Evolutionary conservation across 1,140 invertebrate species (phyloP).

Genomic region (Aethina tumida): DNA sequence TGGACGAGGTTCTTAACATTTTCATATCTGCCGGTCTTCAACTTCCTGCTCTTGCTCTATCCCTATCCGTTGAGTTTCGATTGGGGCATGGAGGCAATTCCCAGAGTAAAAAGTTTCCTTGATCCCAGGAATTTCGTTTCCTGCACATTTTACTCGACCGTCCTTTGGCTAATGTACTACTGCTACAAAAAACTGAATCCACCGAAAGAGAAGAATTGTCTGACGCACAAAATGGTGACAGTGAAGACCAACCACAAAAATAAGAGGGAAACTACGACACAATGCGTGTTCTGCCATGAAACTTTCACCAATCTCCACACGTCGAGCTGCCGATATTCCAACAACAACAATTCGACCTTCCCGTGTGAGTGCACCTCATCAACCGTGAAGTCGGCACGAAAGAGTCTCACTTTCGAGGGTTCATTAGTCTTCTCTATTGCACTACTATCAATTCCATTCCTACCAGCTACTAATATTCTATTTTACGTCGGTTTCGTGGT

Average conservation of each 20-base stretch:
- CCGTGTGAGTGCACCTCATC: conserved; percentile 18
- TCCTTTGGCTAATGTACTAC: too few relatives aligned
- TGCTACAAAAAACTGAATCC: too few relatives aligned
- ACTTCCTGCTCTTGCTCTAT: conserved; percentile 70
- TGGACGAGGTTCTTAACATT: conserved; percentile 74
- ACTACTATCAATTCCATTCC: conserved; percentile 79
- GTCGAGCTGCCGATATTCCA: conserved; percentile 41
- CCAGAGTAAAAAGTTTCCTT: conserved; percentile 58
- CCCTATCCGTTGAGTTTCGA: conserved; percentile 83
- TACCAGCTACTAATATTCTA: conserved; percentile 87
- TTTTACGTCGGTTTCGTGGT: conserved; percentile 97
- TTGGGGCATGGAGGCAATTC: conserved; percentile 92
- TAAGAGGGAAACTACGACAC: conserved; percentile 29
- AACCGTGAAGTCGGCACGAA: neutral
- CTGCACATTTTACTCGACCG: conserved; percentile 55
- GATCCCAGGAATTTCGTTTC: conserved; percentile 69
- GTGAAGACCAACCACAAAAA: conserved; percentile 1
- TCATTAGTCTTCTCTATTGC: conserved; percentile 54
- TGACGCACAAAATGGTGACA: neutral
- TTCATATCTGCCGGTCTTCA: conserved; percentile 77
- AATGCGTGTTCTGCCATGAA: conserved; percentile 43
- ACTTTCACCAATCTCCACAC: conserved; percentile 44
- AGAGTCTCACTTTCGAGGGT: conserved; percentile 30
- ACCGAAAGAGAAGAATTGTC: conserved; percentile 1
- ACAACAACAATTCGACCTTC: conserved; percentile 42